These are phyloP conservation scores for Sus scrofa DNA, from an alignment of 2,113 vertebrate species.

Conservation along the genomic window T2T-Sscrofa CM000822.6:81017001-81017500, in stretches of 20 bases:
- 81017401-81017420: not conserved
- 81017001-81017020: conserved; percentile 7
- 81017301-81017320: not conserved
- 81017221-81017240: not conserved
- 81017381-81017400: not conserved
- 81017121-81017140: not conserved
- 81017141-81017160: not conserved
- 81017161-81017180: not conserved
- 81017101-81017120: not conserved
- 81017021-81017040: not conserved
- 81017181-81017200: not conserved
- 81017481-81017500: not conserved
- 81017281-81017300: not conserved
- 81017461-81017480: conserved; percentile 57
- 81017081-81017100: not conserved
- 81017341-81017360: conserved; percentile 37
- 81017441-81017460: not conserved
- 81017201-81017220: not conserved
- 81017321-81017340: not conserved
- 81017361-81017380: conserved; percentile 44
- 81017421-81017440: conserved; percentile 47
- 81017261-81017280: not conserved
- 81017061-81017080: not conserved
- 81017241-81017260: not conserved
- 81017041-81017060: not conserved